A percentile compares a stretch with the other conserved stretches of the same genome.
Evolutionary conservation across 2,113 vertebrate species (phyloP).

Genomic region (Argyrosomus japonicus): DNA sequence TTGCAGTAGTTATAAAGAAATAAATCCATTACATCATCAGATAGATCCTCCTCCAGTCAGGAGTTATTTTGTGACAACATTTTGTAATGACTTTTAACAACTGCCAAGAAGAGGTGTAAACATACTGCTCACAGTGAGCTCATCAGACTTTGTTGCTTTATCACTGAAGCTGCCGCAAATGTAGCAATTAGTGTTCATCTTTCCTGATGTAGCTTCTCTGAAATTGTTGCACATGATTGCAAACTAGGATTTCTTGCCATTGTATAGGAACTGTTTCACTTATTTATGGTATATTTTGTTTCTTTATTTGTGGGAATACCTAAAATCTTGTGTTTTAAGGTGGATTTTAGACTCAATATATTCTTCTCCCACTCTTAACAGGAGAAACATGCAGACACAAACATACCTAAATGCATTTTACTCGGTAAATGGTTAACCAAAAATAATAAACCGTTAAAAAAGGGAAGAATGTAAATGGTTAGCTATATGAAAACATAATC

Average conservation of each 20-base stretch:
- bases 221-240: neutral
- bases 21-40: neutral
- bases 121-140: neutral
- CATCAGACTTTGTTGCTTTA: neutral
- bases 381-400: neutral
- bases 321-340: neutral
- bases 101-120: neutral
- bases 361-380: neutral
- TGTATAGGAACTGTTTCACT: neutral
- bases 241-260: neutral
- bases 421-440: too few species aligned
- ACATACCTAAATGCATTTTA: neutral
- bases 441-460: neutral
- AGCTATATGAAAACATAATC: neutral
- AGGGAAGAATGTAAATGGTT: neutral
- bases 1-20: neutral
- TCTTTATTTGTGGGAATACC: neutral
- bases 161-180: neutral
- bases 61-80: neutral
- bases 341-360: too few species aligned
- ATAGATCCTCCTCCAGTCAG: neutral
- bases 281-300: neutral
- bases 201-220: neutral
- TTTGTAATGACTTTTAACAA: neutral
- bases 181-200: neutral